Conservation (phyloP, 2,113 vertebrate genomes). For the Uria lomvia region DNA sequence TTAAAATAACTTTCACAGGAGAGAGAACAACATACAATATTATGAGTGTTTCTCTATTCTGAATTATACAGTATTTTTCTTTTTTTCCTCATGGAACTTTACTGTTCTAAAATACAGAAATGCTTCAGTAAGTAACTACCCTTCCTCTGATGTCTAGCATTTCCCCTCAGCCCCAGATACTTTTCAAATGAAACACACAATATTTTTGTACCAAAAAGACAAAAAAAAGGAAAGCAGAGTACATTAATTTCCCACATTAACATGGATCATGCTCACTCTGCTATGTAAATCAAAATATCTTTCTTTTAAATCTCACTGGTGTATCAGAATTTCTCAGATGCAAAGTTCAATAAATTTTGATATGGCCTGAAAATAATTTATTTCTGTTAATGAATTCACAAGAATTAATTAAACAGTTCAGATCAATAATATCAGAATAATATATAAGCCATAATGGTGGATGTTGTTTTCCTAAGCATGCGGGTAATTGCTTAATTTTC, state of each 20-base stretch:
- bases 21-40: background rate
- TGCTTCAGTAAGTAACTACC: background rate
- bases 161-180: background rate
- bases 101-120: background rate
- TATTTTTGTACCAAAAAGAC: background rate
- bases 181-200: background rate
- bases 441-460: background rate
- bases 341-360: background rate
- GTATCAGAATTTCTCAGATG: background rate
- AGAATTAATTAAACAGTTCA: background rate
- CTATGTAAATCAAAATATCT: background rate
- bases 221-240: background rate
- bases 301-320: background rate
- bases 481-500: conserved; percentile 28
- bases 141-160: background rate
- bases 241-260: background rate
- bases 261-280: background rate
- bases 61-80: background rate
- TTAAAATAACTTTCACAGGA: background rate
- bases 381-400: background rate
- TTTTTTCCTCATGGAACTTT: background rate
- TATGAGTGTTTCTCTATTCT: background rate
- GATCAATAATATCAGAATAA: background rate
- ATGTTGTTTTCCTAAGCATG: background rate
- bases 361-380: background rate